These are phyloP conservation scores for Sinelater perroti DNA, from an alignment of 2,888 invertebrate genomes.

Conservation along the genomic window DNA sequence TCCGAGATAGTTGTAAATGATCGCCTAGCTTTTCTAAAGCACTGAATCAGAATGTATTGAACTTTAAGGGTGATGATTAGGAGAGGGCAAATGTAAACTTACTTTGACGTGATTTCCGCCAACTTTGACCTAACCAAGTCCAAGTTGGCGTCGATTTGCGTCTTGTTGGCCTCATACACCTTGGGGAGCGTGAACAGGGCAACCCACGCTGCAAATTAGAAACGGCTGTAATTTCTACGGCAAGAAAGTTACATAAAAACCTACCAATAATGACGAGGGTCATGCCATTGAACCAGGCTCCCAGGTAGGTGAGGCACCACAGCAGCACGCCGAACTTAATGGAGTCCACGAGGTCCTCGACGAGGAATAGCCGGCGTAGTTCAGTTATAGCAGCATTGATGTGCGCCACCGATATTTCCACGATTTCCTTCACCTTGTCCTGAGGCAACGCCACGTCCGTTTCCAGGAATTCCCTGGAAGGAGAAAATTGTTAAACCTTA, in stretches of 20 bases:
- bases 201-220: constrained; percentile 78
- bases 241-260: constrained; percentile 44
- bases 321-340: constrained; percentile 93
- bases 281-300: constrained; percentile 99
- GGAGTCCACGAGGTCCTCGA: constrained; percentile 96
- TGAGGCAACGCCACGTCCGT: constrained; percentile 86
- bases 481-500: constrained; percentile 22
- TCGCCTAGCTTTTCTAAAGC: too few relatives aligned
- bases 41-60: too few relatives aligned
- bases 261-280: constrained; percentile 95
- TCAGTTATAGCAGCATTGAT: constrained; percentile 83
- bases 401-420: constrained; percentile 87
- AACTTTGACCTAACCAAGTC: constrained; percentile 87
- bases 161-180: constrained; percentile 94
- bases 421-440: constrained; percentile 90
- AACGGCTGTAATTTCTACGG: not conserved
- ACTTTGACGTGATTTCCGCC: constrained; percentile 90
- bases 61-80: too few relatives aligned
- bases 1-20: too few relatives aligned
- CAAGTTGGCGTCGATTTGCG: constrained; percentile 90
- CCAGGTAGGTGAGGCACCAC: constrained; percentile 97
- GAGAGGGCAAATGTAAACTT: constrained; percentile 58
- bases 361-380: constrained; percentile 92
- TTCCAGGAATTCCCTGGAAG: constrained; percentile 81
- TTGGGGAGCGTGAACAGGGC: constrained; percentile 95